These are phyloP conservation scores for Ceratotherium simum DNA, from an alignment of 2,113 vertebrate genomes.

Conservation along the genomic window DNA sequence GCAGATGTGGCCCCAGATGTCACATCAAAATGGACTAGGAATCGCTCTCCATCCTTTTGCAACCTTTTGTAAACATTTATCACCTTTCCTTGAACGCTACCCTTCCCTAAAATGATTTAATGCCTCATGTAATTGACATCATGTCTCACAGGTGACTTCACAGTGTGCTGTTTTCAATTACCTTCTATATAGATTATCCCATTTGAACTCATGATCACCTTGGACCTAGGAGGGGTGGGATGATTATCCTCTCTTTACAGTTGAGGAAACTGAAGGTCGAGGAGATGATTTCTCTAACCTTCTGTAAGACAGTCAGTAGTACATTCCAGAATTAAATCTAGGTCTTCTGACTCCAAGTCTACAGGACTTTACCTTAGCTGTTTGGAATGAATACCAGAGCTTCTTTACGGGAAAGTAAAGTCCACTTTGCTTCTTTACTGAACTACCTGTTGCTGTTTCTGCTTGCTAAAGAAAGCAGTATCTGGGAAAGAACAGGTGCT, in stretches of 20 bases:
- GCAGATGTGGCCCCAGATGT: not conserved
- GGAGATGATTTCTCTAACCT: not conserved
- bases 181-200: not conserved
- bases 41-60: not conserved
- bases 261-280: not conserved
- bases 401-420: conserved; percentile 20
- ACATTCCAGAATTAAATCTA: conserved; percentile 37
- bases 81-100: not conserved
- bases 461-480: not conserved
- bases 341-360: not conserved
- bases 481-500: not conserved
- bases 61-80: not conserved
- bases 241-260: not conserved
- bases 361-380: not conserved
- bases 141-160: not conserved
- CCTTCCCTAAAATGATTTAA: not conserved
- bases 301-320: not conserved
- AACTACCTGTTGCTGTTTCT: not conserved
- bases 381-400: not conserved
- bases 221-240: not conserved
- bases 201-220: not conserved
- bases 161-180: not conserved
- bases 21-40: not conserved
- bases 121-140: not conserved
- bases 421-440: not conserved